A percentile compares a stretch with the other conserved stretches of the same genome.
phyloP scores from a whole-genome alignment of 2,888 invertebrate genomes.

The Nyleta sp. region DNA sequence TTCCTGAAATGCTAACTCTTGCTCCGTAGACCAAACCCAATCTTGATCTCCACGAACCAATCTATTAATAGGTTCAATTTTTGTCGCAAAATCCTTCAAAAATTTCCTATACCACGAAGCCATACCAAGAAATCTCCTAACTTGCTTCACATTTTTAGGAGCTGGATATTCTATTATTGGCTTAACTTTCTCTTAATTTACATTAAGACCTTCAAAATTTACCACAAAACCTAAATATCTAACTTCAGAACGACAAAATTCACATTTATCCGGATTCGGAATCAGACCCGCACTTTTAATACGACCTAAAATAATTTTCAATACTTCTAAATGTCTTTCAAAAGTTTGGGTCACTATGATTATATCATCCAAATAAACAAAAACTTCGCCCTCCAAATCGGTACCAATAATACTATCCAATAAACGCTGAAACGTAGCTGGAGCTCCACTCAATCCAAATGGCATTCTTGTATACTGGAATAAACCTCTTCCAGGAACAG shows the following conservation, averaged over 20 bases:
- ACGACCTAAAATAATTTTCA: slow-evolving; percentile 14
- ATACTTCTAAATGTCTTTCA: slow-evolving; percentile 32
- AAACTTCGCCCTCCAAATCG: slow-evolving; percentile 17
- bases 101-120: slow-evolving; percentile 32
- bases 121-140: slow-evolving; percentile 39
- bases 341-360: slow-evolving; percentile 35
- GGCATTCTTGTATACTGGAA: slow-evolving; percentile 36
- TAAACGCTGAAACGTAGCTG: slow-evolving; percentile 35
- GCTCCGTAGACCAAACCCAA: slow-evolving; percentile 15
- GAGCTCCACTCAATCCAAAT: slow-evolving; percentile 30
- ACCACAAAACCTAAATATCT: slow-evolving; percentile 39
- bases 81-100: slow-evolving; percentile 11
- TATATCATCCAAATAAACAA: slow-evolving; percentile 42
- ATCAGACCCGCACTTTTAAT: slow-evolving; percentile 18
- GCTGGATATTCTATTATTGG: slow-evolving; percentile 31
- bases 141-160: slow-evolving; percentile 28
- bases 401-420: slow-evolving; percentile 19
- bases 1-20: slow-evolving; percentile 13
- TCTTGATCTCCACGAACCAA: slow-evolving; percentile 4
- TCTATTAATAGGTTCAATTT: slow-evolving; percentile 25
- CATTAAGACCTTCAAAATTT: slow-evolving; percentile 9
- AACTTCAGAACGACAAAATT: slow-evolving; percentile 21
- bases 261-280: slow-evolving; percentile 21
- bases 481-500: slow-evolving; percentile 30
- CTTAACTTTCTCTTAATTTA: slow-evolving; percentile 26